These are phyloP conservation scores for Aselliscus stoliczkanus DNA, from an alignment of 2,797 vertebrate genomes.

Conservation along the genomic window DNA sequence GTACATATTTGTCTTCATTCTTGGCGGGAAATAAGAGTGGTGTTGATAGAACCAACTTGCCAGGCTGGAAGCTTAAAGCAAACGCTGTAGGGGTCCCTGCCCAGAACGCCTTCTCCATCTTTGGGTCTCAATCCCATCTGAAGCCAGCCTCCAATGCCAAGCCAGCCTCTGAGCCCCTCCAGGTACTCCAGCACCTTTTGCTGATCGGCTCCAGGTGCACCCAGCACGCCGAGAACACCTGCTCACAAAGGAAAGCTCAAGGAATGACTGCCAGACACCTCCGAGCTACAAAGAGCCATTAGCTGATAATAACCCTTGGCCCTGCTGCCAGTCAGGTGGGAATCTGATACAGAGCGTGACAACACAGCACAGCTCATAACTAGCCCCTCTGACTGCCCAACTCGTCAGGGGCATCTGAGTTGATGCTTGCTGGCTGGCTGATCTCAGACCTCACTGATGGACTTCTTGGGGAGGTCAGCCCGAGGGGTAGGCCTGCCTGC, in stretches of 20 bases:
- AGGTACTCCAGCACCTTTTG: background rate
- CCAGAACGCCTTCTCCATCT: background rate
- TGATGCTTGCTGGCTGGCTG: background rate
- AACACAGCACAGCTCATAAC: background rate
- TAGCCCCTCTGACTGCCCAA: background rate
- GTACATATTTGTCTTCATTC: conserved; percentile 61
- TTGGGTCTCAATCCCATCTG: background rate
- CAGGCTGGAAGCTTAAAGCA: background rate
- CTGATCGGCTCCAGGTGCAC: background rate
- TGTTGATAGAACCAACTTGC: background rate
- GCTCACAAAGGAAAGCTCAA: background rate
- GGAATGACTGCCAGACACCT: background rate
- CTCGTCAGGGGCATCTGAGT: background rate
- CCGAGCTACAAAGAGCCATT: background rate
- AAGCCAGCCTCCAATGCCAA: background rate
- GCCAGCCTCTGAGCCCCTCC: background rate
- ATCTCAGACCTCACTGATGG: background rate
- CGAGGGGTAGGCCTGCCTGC: background rate
- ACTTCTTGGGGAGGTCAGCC: background rate
- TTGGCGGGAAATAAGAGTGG: background rate
- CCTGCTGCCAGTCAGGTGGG: background rate
- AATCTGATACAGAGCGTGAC: background rate
- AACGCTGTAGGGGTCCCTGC: background rate
- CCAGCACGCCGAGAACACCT: background rate
- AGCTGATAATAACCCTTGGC: background rate